These are phyloP conservation scores for Cryptus viduatorius DNA, from an alignment of 2,888 invertebrate genomes.

Conservation along the genomic window DNA sequence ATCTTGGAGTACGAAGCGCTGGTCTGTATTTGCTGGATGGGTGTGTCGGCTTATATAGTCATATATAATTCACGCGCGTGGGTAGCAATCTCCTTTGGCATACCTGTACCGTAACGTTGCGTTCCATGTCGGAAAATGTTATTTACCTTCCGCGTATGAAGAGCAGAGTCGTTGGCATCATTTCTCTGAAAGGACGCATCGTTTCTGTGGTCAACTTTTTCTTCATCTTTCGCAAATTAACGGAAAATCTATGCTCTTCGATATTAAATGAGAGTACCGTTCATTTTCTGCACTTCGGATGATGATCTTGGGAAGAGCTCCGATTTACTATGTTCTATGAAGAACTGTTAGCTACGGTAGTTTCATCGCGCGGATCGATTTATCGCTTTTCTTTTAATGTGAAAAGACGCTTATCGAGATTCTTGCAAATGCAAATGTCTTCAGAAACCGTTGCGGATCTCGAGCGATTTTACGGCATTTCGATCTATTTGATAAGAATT, in stretches of 20 bases:
- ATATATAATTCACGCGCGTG: conserved; percentile 52
- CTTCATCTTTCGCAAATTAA: background rate
- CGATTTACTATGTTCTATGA: too few relatives aligned
- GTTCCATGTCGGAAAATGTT: conserved; percentile 11
- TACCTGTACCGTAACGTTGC: conserved; percentile 1
- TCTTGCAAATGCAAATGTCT: too few relatives aligned
- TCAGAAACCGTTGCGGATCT: too few relatives aligned
- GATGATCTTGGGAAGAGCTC: too few relatives aligned
- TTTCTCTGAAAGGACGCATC: background rate
- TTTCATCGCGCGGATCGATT: too few relatives aligned
- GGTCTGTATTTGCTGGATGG: conserved; percentile 28
- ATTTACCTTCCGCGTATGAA: background rate
- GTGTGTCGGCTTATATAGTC: conserved; percentile 22
- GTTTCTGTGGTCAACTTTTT: background rate
- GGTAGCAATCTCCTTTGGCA: conserved; percentile 47
- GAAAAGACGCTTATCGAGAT: too few relatives aligned
- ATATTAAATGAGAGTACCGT: background rate
- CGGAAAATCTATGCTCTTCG: background rate
- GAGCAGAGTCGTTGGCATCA: background rate
- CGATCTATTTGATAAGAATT: too few relatives aligned
- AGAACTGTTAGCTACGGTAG: too few relatives aligned
- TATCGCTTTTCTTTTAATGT: too few relatives aligned
- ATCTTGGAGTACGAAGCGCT: background rate
- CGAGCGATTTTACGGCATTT: too few relatives aligned
- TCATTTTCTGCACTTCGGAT: too few relatives aligned